Percentiles rank a stretch among this genome's conserved stretches.
Conservation (phyloP, 2,797 vertebrate species). For the Uromys caudimaculatus region DNA sequence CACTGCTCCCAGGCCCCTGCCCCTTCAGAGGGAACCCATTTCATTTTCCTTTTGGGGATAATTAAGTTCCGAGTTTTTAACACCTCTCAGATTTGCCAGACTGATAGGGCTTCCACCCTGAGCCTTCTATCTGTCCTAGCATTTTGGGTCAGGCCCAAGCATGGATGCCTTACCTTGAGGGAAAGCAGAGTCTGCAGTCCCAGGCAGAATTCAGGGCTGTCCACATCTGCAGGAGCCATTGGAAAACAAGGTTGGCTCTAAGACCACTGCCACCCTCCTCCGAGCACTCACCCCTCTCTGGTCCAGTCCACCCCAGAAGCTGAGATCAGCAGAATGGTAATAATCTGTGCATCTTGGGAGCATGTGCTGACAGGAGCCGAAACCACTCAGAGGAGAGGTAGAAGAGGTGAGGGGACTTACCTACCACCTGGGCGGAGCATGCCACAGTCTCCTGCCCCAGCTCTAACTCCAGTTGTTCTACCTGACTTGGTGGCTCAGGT, state of each 20-base stretch:
- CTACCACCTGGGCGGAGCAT: constrained; percentile 92
- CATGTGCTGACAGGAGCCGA: not conserved
- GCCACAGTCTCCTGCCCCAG: constrained; percentile 91
- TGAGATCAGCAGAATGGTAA: not conserved
- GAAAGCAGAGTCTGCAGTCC: constrained; percentile 93
- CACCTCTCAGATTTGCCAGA: not conserved
- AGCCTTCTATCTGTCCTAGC: not conserved
- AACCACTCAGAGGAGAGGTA: not conserved
- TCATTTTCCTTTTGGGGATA: not conserved
- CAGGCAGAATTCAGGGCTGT: constrained; percentile 92
- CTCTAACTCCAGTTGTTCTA: constrained; percentile 91
- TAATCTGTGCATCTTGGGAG: not conserved
- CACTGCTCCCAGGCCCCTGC: not conserved
- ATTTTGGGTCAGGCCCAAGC: not conserved
- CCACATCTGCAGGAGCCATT: constrained; percentile 89
- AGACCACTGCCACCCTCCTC: not conserved
- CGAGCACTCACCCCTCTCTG: not conserved
- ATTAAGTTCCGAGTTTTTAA: not conserved
- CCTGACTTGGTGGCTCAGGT: constrained; percentile 68
- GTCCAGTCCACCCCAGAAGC: not conserved
- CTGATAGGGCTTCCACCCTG: not conserved
- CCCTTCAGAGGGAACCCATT: not conserved
- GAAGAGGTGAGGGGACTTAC: constrained; percentile 85
- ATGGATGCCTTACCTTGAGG: constrained; percentile 92
- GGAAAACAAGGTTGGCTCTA: constrained; percentile 30